A percentile compares a stretch with the other conserved stretches of the same genome.
Evolutionary conservation across 2,888 invertebrate genomes (phyloP).

Genomic region (Tineola bisselliella): DNA sequence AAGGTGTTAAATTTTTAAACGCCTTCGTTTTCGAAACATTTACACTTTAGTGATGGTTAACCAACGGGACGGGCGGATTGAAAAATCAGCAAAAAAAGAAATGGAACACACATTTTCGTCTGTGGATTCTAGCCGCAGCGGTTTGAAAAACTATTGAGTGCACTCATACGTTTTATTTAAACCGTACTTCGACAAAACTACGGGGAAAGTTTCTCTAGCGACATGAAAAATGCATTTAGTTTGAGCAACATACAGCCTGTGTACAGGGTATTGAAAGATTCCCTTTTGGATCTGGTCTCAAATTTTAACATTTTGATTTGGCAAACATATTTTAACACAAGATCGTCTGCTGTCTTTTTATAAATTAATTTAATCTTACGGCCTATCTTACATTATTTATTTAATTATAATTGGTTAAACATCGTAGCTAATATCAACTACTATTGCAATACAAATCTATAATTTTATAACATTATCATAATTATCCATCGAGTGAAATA

Average conservation of each 20-base stretch:
- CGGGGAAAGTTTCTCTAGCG: slow-evolving; percentile 41
- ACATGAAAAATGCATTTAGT: slow-evolving; percentile 65
- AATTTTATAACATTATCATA: too few relatives aligned
- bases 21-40: slow-evolving; percentile 10
- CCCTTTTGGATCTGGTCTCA: background rate
- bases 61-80: slow-evolving; percentile 14
- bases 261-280: slow-evolving; percentile 22
- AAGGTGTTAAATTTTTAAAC: background rate
- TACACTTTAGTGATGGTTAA: background rate
- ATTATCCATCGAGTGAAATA: too few relatives aligned
- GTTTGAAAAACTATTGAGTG: slow-evolving; percentile 15
- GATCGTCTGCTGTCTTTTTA: too few relatives aligned
- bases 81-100: slow-evolving; percentile 24
- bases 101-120: slow-evolving; percentile 16
- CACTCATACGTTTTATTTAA: slow-evolving; percentile 24
- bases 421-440: too few relatives aligned
- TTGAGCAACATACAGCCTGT: slow-evolving; percentile 28
- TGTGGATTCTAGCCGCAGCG: slow-evolving; percentile 15
- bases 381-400: too few relatives aligned
- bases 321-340: background rate
- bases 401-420: too few relatives aligned
- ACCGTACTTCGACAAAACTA: slow-evolving; percentile 30
- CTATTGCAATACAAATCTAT: too few relatives aligned
- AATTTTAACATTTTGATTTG: slow-evolving; percentile 12
- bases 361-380: too few relatives aligned